Base-by-base conservation (phyloP, 1,140 invertebrate species). In the Chlorops oryzae region DNA sequence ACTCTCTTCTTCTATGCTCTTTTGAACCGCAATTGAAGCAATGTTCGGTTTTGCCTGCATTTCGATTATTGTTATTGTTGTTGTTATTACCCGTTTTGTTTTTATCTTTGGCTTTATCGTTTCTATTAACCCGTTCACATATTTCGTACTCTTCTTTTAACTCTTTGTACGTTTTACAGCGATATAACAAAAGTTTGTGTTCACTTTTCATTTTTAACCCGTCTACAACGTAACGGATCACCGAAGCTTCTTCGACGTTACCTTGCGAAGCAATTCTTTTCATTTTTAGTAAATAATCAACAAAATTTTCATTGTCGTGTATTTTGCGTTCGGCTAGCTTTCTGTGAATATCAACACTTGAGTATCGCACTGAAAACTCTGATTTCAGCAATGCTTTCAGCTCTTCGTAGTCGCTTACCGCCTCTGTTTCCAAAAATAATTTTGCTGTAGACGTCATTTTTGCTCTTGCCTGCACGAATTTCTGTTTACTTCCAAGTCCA, bases 401-500 rank as follows among this genome's bases (percentile, higher is more conserved):
- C 20, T 21, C 18, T 32, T 17, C 17, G 21, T 46, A 46, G 17
- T 46, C 17, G n/a, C 7, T 18, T 3, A 46, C 43, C 1, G 43
- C 34, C 5, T 12, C 22, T 7, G 43, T 18, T 4, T 46, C 43
- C n/a, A 46, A 34, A 17, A 46, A 46, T 17, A 46, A 22, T 34
- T 34, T 46, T 10, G 43, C 25, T 15, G 43, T 46, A 4, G 25
- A 7, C 6, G 22, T 23, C 43, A 46, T 32, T 34, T 46, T 46
- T 12, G 18, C 13, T 32, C 43, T 24, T 10, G 43, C 43, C 18
- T 46, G 18, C 1, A 46, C 27, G 18, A 32, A 46, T 22, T 46
- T 46, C 22, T 46, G 43, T 17, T 46, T 46, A 7, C 34, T n/a
- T 5, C 27, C 34, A n/a, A n/a, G n/a, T n/a, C n/a, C n/a, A n/a